Base-by-base conservation (phyloP, 2,797 vertebrate genomes). In the Acanthurus leucopareius region DNA sequence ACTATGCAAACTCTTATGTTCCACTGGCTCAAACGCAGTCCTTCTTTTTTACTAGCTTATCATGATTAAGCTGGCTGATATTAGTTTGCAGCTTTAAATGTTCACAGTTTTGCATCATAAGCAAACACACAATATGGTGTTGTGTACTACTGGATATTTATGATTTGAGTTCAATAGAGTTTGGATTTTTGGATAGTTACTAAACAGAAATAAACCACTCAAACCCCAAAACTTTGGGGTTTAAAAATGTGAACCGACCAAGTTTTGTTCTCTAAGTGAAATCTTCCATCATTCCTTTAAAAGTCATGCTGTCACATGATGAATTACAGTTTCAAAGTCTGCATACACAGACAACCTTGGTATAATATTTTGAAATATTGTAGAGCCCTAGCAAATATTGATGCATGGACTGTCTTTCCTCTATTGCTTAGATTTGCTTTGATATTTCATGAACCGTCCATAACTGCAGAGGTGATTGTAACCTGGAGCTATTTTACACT, bases 391-490 rank as follows among this genome's bases (percentile, higher is more conserved):
- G 7, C 15, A 42, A 52, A 25, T 73, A 65, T 61, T 68, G 13
- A 61, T 63, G 35, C 49, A 28, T 15, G 4, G 32, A 2, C 40
- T 47, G 28, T 63, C 45, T 73, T 77, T 75, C 35, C 42, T 65
- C 48, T 78, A 60, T 68, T 47, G 68, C 72, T 67, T 57, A 56
- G 44, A 62, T 76, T 52, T 48, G 38, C 32, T 83, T 69, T 85
- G 19, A 87, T 73, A 19, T 64, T 47, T 83, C 52, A 78, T 35
- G 53, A 81, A 69, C 28, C 28, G 22, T 64, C 15, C 61, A 44
- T 62, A 58, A 28, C 57, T 32, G 66, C 56, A 17, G 67, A 66
- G 15, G 47, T 38, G 38, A 73, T 77, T 73, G 25, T 63, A 71
- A 56, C 75, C 69, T 56, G 22, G 51, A 69, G 75, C 69, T 65